phyloP scores from a whole-genome alignment of 2,888 invertebrate species.

The Listrodromus nycthemerus region DNA sequence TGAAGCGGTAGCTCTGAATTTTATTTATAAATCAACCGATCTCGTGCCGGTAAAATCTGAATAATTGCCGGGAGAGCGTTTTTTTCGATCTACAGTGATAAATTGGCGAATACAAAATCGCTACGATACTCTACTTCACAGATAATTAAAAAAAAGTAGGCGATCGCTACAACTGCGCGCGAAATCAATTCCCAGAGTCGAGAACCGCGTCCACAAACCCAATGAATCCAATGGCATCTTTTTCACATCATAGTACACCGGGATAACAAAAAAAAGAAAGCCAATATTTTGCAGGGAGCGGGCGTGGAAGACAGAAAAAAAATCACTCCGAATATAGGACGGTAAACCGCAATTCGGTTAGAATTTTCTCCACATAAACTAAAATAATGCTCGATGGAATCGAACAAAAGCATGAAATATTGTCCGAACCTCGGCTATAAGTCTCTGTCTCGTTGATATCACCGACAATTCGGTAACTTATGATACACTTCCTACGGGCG shows the following conservation, averaged over 20 bases:
- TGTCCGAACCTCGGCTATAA: constrained; percentile 76
- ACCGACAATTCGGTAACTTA: constrained; percentile 80
- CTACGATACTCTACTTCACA: neutral
- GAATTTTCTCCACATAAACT: constrained; percentile 82
- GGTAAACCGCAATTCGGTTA: constrained; percentile 68
- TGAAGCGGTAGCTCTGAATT: constrained; percentile 34
- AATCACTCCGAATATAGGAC: constrained; percentile 31
- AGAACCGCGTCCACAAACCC: neutral
- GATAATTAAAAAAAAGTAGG: neutral
- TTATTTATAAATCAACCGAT: neutral
- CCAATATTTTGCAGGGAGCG: constrained; percentile 79
- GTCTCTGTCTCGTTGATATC: constrained; percentile 68
- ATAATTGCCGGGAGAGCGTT: neutral
- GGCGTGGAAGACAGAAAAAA: constrained; percentile 52
- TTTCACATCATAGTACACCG: neutral
- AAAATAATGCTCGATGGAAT: constrained; percentile 84
- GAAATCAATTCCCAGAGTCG: neutral
- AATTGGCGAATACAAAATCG: neutral
- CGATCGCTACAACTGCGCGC: neutral
- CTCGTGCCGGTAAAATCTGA: neutral
- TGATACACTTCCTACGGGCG: constrained; percentile 80
- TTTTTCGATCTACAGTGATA: too few species aligned
- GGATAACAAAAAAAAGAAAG: constrained; percentile 77
- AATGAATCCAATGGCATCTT: neutral
- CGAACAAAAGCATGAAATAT: constrained; percentile 85